Percentiles rank a stretch among this genome's conserved stretches.
Evolutionary conservation across 2,888 invertebrate genomes (phyloP).

Genomic region (Ischnura elegans): DNA sequence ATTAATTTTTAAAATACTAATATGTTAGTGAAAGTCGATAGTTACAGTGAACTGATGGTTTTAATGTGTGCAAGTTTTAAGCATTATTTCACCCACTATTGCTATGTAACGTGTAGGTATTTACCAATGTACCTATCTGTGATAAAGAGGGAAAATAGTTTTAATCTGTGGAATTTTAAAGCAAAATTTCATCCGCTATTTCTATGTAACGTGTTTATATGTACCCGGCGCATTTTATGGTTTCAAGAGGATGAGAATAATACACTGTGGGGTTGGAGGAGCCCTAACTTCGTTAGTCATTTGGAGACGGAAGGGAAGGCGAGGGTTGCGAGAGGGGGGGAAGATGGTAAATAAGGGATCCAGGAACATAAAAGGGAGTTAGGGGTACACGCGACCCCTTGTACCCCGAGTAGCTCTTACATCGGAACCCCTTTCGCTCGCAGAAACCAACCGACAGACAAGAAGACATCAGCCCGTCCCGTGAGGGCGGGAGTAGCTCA

Average conservation of each 20-base stretch:
- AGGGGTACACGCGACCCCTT: background rate
- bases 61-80: no score
- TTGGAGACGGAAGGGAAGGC: constrained; percentile 41
- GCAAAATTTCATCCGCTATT: no score
- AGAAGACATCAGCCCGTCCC: background rate
- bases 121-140: no score
- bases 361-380: constrained; percentile 8
- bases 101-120: no score
- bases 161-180: no score
- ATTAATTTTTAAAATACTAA: no score
- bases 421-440: background rate
- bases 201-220: no score
- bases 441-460: background rate
- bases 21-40: no score
- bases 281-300: constrained; percentile 56
- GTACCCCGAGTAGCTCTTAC: background rate
- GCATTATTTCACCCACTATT: no score
- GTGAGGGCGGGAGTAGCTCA: background rate
- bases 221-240: background rate
- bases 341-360: constrained; percentile 28
- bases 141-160: no score
- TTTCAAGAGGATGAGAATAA: background rate
- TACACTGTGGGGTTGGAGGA: background rate
- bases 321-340: background rate
- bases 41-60: no score